Base-by-base conservation (phyloP, 2,113 vertebrate species). In the Tyto alba region DNA sequence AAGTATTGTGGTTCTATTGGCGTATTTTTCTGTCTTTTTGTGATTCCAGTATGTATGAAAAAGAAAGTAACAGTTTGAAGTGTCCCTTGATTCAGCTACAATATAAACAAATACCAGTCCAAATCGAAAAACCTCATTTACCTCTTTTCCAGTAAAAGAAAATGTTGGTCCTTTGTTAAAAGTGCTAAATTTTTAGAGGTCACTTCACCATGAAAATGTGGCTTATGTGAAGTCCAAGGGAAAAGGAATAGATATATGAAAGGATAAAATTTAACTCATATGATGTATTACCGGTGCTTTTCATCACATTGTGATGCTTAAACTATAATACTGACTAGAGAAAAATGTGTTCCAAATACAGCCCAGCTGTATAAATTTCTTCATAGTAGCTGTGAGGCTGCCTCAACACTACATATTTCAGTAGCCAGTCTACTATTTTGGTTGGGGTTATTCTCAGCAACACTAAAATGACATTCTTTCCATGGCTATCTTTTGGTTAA, bases 101-200 rank as follows among this genome's bases (percentile, higher is more conserved):
- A 23, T 21, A 40, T 11, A 73, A 94, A 85, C 79, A 81, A 53
- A 50, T 26, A 27, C 43, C 2, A 0, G 47, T 81, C 95, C 86
- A 94, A 86, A 40, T 21, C 0, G 5, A 62, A 78, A 96, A 86
- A 85, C 80, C 69, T 92, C 87, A 68, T 62, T 95, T 91, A 76
- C 85, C 72, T 90, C 77, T 93, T 59, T 94, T 93, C 83, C 90
- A 87, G 92, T 89, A 90, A 93, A 92, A 92, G 86, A 93, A 95
- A 96, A 82, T 30, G 80, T 96, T 94, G 86, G 76, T 89, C 79
- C 90, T 87, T 86, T 88, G 88, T 92, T 94, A 48, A n/a, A 90
- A 68, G 89, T 67, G 95, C 71, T 80, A 80, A 69, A 93, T 93
- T 90, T 94, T 90, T 89, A 64, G 88, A 92, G 94, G 92, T 80